These are phyloP conservation scores for Nothura maculosa DNA, from an alignment of 2,797 vertebrate species.

Conservation along the genomic window DNA sequence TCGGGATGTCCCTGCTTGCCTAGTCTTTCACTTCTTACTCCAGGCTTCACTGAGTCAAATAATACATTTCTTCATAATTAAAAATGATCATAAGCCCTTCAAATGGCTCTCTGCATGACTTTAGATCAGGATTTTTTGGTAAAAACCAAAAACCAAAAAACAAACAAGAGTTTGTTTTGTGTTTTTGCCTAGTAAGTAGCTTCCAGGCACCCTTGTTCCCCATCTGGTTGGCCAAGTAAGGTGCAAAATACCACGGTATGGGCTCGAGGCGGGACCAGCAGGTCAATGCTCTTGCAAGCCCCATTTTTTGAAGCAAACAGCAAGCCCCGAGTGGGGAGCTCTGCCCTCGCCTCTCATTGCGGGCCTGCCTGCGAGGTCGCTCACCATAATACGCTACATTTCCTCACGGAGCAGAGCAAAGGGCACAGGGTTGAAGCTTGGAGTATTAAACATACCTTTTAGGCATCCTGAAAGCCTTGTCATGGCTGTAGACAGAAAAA, in stretches of 20 bases:
- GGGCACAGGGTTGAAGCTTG: constrained; percentile 3
- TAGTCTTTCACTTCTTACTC: neutral
- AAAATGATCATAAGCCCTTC: neutral
- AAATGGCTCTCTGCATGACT: neutral
- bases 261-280: neutral
- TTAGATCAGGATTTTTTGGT: neutral
- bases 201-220: neutral
- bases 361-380: neutral
- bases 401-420: neutral
- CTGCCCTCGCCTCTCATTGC: neutral
- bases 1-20: neutral
- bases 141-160: no score
- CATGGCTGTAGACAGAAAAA: constrained; percentile 83
- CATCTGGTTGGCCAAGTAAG: neutral
- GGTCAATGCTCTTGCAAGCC: neutral
- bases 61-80: neutral
- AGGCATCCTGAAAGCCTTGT: constrained; percentile 89
- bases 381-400: neutral
- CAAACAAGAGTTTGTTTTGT: no score
- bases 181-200: neutral
- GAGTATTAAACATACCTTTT: constrained; percentile 86
- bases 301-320: neutral
- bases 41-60: neutral
- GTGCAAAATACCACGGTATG: neutral
- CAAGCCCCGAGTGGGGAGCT: neutral